Evolutionary conservation across 2,113 vertebrate species (phyloP).

Genomic region (Pitta sordida): DNA sequence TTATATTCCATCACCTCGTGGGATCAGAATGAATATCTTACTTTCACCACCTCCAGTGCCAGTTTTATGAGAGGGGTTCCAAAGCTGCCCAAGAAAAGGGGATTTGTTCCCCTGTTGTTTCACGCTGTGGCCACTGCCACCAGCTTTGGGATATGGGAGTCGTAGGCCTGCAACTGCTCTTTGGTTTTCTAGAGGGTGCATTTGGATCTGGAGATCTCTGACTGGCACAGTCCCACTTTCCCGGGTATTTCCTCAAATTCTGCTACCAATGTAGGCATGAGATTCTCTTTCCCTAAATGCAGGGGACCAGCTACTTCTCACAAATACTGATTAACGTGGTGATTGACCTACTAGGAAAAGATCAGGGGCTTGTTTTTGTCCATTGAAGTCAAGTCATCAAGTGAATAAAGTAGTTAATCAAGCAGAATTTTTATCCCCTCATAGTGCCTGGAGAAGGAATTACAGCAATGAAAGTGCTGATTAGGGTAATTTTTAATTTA

Average conservation of each 20-base stretch:
- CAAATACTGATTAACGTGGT: neutral
- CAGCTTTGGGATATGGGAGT: neutral
- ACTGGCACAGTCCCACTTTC: neutral
- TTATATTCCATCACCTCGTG: neutral
- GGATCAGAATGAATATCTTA: neutral
- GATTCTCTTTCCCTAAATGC: neutral
- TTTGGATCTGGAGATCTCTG: neutral
- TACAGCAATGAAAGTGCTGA: neutral
- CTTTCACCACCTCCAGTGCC: neutral
- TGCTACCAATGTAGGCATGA: neutral
- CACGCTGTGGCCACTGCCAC: neutral
- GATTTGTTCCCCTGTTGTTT: neutral
- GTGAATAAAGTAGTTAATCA: neutral
- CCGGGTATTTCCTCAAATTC: neutral
- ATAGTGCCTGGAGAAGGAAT: neutral
- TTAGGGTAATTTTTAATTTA: neutral
- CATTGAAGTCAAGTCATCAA: neutral
- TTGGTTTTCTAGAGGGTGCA: fast-evolving
- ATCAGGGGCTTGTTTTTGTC: neutral
- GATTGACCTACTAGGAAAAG: neutral
- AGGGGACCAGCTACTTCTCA: neutral
- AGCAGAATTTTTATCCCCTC: neutral
- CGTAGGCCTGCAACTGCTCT: neutral
- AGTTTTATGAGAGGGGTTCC: too few relatives aligned
- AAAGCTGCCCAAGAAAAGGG: neutral